Evolutionary conservation across 2,888 invertebrate species (phyloP).

Genomic region (Globia sparganii): DNA sequence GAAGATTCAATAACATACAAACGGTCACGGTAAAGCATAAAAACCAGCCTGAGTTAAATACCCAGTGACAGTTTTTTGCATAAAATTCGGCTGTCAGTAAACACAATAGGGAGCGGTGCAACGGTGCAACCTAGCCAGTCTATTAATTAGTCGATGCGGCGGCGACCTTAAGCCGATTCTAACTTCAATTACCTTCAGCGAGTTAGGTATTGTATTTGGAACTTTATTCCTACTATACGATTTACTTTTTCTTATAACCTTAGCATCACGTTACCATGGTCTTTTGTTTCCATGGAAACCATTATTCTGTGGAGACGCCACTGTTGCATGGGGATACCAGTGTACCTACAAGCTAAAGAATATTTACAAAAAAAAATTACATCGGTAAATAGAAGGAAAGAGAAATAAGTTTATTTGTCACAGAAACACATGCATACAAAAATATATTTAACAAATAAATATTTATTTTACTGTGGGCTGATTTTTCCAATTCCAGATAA

Average conservation of each 20-base stretch:
- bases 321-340: background rate
- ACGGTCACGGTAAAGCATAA: background rate
- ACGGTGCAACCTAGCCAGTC: background rate
- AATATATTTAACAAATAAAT: background rate
- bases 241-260: background rate
- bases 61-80: background rate
- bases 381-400: background rate
- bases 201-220: background rate
- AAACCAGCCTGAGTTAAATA: no score
- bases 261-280: background rate
- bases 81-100: no score
- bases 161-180: no score
- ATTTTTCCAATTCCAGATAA: background rate
- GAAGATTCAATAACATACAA: background rate
- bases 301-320: background rate
- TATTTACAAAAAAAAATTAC: background rate
- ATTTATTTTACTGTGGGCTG: background rate
- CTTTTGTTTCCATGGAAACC: conserved; percentile 7
- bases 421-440: background rate
- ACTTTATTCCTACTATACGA: background rate
- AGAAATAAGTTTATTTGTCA: background rate
- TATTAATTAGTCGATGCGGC: background rate
- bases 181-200: no score
- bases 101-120: no score
- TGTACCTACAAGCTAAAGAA: background rate